A percentile compares a stretch with the other conserved stretches of the same genome.
Conservation (phyloP, 2,797 vertebrate genomes). For the Coccyzus lansbergi region DNA sequence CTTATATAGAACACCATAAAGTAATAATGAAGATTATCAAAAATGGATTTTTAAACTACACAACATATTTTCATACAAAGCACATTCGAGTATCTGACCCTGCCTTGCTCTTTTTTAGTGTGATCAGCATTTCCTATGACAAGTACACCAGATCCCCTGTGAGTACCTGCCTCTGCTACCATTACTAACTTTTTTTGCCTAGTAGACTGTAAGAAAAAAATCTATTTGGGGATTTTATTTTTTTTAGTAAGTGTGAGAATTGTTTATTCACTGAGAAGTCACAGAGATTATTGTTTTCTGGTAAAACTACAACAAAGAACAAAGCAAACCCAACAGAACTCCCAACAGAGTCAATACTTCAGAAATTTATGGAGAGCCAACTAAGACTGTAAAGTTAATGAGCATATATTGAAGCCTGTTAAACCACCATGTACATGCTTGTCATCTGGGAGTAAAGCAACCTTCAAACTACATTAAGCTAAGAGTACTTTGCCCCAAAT, state of each 20-base stretch:
- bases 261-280: not conserved
- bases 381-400: constrained; percentile 54
- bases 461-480: constrained; percentile 53
- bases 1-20: not conserved
- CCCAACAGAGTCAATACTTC: constrained; percentile 28
- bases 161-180: not conserved
- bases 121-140: constrained; percentile 11
- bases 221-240: not conserved
- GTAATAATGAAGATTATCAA: not conserved
- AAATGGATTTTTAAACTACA: not conserved
- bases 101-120: not conserved
- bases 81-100: not conserved
- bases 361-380: constrained; percentile 53
- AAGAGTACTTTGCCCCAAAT: constrained; percentile 26
- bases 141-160: not conserved
- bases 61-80: not conserved
- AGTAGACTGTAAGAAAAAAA: not conserved
- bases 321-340: not conserved
- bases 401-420: constrained; percentile 20
- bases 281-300: not conserved
- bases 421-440: constrained; percentile 1
- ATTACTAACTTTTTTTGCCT: not conserved
- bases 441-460: constrained; percentile 17
- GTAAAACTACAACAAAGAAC: constrained; percentile 12
- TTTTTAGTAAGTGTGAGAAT: not conserved